Base-by-base conservation (phyloP, 92 coral and sea anemone genomes). In the Anthopleura xanthogrammica region DNA sequence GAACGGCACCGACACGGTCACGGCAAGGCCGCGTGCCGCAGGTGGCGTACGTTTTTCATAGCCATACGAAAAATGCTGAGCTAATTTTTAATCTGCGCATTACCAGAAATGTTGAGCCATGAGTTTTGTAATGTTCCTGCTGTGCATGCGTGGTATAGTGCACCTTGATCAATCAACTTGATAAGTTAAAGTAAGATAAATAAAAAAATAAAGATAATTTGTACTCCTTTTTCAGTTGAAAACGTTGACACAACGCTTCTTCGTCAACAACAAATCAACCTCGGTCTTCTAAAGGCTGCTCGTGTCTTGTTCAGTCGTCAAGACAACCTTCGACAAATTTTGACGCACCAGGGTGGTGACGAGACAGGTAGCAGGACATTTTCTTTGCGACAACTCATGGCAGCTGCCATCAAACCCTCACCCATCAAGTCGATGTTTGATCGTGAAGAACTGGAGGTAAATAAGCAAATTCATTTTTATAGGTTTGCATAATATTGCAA, bases 221-320 rank as follows among this genome's bases (percentile, higher is more conserved):
- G 24, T 20, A 20, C 4, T 20, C 4, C 9, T 23, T 62, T 20
- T 41, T 65, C 11, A 88, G 95, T 86, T 43, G 98, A 95, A 50
- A 86, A 85, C 0, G 95, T 95, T 40, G 95, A 94, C 79, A 91
- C 93, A 41, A 81, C 93, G 24, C 72, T 80, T 57, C 79, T 95
- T 68, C 90, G 98, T 60, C 93, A 88, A 80, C 98, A 95, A 56
- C 98, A 95, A 79, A 92, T 95, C 60, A 91, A 93, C 22, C 96
- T 95, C 66, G 98, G 98, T 13, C 94, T 95, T 62, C 87, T 95
- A 16, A 95, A 95, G 82, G 98, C 98, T 19, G 97, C 97, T 20
- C 93, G 98, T 60, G 98, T 95, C 58, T 92, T 95, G 41, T 90
- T 95, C 81, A 94, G 98, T 79, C 97, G 98, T 50, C 98, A 95